These are phyloP conservation scores for Helarctos malayanus DNA, from an alignment of 2,797 vertebrate genomes.

Conservation along the genomic window DNA sequence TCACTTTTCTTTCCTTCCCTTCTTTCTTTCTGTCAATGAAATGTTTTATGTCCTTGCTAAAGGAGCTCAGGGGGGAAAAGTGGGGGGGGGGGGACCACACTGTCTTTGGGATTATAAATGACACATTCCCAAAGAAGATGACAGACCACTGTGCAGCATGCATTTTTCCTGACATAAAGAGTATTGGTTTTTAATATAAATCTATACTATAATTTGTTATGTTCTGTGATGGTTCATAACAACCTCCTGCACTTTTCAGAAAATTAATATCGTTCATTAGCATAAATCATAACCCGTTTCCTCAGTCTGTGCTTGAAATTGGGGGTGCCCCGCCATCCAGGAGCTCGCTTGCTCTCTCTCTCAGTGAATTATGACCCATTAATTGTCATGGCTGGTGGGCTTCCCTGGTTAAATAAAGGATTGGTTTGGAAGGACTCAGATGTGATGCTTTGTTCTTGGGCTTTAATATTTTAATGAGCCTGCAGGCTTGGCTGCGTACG, in stretches of 20 bases:
- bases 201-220: slow-evolving; percentile 78
- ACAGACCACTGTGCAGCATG: slow-evolving; percentile 48
- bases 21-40: not conserved
- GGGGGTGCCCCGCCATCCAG: not conserved
- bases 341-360: not conserved
- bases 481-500: slow-evolving; percentile 81
- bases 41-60: not conserved
- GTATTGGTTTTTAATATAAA: slow-evolving; percentile 77
- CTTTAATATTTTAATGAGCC: slow-evolving; percentile 88
- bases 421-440: slow-evolving; percentile 69
- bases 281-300: slow-evolving; percentile 75
- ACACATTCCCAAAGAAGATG: slow-evolving; percentile 34
- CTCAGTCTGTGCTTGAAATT: slow-evolving; percentile 45
- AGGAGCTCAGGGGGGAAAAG: not conserved
- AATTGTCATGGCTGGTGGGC: slow-evolving; percentile 72
- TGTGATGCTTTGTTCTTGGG: slow-evolving; percentile 83
- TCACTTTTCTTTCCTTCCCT: not conserved
- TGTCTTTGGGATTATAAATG: slow-evolving; percentile 73
- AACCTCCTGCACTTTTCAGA: slow-evolving; percentile 71
- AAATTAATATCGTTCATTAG: slow-evolving; percentile 77
- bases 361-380: slow-evolving; percentile 44
- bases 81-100: too few species aligned
- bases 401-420: slow-evolving; percentile 71
- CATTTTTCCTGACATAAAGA: slow-evolving; percentile 79
- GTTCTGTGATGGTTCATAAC: slow-evolving; percentile 78